Conservation (phyloP, 2,888 invertebrate species). For the Caradrina clavipalpis region DNA sequence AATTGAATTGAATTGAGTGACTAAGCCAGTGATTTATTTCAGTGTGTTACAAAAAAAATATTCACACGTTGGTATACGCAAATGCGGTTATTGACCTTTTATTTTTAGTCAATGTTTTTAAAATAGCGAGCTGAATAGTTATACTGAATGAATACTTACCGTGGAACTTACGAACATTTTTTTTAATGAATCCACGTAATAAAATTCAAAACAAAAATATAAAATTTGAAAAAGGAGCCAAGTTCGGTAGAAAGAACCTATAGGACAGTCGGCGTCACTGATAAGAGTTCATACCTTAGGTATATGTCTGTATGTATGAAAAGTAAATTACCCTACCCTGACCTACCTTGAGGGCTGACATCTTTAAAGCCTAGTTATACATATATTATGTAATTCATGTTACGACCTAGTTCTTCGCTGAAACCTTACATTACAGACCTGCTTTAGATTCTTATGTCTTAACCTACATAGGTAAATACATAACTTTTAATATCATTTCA, state of each 20-base stretch:
- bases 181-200: neutral
- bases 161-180: neutral
- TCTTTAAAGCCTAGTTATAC: slow-evolving; percentile 11
- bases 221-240: no score
- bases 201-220: no score
- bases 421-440: slow-evolving; percentile 48
- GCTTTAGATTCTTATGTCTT: slow-evolving; percentile 15
- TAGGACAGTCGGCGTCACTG: no score
- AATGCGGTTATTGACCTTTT: slow-evolving; percentile 26
- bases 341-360: neutral
- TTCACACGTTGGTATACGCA: neutral
- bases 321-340: neutral
- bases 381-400: slow-evolving; percentile 14
- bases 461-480: slow-evolving; percentile 16
- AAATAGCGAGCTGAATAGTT: neutral
- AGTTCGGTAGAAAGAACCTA: no score
- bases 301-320: neutral
- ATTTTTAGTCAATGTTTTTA: slow-evolving; percentile 3
- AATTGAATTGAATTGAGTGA: no score
- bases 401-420: slow-evolving; percentile 41
- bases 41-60: neutral
- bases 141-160: no score
- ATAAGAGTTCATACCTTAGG: no score
- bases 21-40: slow-evolving; percentile 8
- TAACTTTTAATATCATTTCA: neutral